These are phyloP conservation scores for Zaprionus gabonicus DNA, from an alignment of 1,140 invertebrate species.

Conservation along the genomic window DNA sequence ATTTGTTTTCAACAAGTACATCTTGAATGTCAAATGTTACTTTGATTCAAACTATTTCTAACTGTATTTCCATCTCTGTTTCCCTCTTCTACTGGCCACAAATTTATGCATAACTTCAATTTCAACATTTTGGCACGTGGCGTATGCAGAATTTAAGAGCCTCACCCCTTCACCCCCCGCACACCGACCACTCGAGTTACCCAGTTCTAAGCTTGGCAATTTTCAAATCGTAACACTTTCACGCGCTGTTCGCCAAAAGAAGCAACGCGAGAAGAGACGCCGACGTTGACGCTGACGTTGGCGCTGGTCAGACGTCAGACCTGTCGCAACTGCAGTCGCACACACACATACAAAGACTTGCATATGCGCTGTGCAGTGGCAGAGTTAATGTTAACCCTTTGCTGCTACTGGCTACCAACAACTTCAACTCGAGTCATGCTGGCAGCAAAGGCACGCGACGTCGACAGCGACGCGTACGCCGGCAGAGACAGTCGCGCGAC, in stretches of 20 bases:
- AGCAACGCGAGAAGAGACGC: slow-evolving; percentile 35
- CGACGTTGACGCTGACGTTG: slow-evolving; percentile 1
- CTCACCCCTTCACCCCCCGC: neutral
- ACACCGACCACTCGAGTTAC: slow-evolving; percentile 62
- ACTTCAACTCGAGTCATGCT: slow-evolving; percentile 42
- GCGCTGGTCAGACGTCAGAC: slow-evolving; percentile 53
- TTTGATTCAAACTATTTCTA: neutral
- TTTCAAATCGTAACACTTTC: slow-evolving; percentile 80
- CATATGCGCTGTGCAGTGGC: slow-evolving; percentile 30
- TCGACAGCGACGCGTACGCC: slow-evolving; percentile 58
- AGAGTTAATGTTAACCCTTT: slow-evolving; percentile 49
- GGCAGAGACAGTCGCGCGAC: slow-evolving; percentile 61
- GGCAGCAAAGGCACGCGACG: slow-evolving; percentile 76
- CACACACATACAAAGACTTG: slow-evolving; percentile 13
- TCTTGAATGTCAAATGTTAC: neutral
- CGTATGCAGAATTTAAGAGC: slow-evolving; percentile 39
- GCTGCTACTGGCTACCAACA: slow-evolving; percentile 50
- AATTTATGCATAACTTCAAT: slow-evolving; percentile 28
- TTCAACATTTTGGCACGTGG: slow-evolving; percentile 36
- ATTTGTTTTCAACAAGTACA: too few relatives aligned
- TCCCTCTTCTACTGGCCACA: neutral
- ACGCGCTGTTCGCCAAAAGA: slow-evolving; percentile 60
- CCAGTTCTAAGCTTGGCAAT: slow-evolving; percentile 74
- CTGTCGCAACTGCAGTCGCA: slow-evolving; percentile 55
- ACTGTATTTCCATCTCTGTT: neutral